Percentiles rank a stretch among this genome's conserved stretches.
Conservation (phyloP, 1,140 invertebrate genomes). For the Hylaeus volcanicus region DNA sequence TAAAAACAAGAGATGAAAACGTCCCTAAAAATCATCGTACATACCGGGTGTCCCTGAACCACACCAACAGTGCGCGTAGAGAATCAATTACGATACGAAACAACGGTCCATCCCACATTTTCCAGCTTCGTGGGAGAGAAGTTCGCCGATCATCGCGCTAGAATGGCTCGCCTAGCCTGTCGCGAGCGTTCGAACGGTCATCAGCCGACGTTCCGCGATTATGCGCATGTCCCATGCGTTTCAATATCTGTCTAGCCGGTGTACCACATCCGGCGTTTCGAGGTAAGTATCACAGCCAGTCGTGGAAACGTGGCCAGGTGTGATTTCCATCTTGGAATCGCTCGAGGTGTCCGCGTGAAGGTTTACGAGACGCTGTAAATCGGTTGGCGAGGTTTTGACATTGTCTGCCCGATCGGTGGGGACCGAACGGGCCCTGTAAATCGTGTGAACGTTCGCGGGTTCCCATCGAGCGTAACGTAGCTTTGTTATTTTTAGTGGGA, state of each 20-base stretch:
- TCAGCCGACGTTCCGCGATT: slow-evolving; percentile 42
- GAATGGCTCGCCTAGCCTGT: slow-evolving; percentile 12
- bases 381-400: background rate
- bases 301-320: slow-evolving; percentile 38
- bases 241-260: slow-evolving; percentile 54
- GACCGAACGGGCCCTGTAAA: background rate
- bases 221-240: slow-evolving; percentile 60
- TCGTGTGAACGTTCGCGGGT: too few species aligned
- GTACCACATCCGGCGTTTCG: slow-evolving; percentile 58
- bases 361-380: slow-evolving; percentile 3
- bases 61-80: slow-evolving; percentile 1
- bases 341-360: background rate
- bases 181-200: slow-evolving; percentile 2
- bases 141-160: background rate
- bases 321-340: slow-evolving; percentile 14
- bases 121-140: slow-evolving; percentile 9
- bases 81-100: slow-evolving; percentile 15
- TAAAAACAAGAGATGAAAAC: background rate
- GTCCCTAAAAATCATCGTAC: background rate
- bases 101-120: background rate
- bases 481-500: too few species aligned
- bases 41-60: background rate
- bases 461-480: too few species aligned
- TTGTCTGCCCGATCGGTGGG: background rate
- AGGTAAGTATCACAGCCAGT: slow-evolving; percentile 54